Evolutionary conservation across 2,888 invertebrate species (phyloP).

Genomic region (Ctenicera cuprea): DNA sequence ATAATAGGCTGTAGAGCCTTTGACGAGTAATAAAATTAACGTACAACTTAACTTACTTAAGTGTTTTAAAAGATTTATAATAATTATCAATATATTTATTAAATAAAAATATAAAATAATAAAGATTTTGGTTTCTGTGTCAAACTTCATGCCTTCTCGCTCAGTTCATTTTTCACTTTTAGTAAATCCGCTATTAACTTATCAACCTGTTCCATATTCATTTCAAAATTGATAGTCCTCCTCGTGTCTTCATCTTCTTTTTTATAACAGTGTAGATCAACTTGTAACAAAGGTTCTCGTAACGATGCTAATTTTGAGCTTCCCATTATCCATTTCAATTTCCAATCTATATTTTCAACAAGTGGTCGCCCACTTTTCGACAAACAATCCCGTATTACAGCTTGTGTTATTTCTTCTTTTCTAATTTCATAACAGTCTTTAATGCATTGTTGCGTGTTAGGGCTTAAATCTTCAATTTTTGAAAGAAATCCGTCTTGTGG

Average conservation of each 20-base stretch:
- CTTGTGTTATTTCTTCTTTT: conserved; percentile 65
- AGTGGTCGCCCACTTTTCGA: conserved; percentile 68
- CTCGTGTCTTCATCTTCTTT: conserved; percentile 51
- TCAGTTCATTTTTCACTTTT: conserved; percentile 54
- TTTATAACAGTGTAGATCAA: conserved; percentile 70
- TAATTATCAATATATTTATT: too few species aligned
- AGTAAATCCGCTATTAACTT: conserved; percentile 63
- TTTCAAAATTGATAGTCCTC: conserved; percentile 67
- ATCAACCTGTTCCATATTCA: conserved; percentile 66
- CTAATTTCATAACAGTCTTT: conserved; percentile 66
- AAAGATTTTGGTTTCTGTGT: too few species aligned
- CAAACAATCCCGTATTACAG: conserved; percentile 63
- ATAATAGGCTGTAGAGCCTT: too few species aligned
- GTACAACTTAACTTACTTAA: too few species aligned
- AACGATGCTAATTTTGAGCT: conserved; percentile 73
- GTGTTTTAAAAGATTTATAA: too few species aligned
- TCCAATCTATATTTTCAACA: conserved; percentile 74
- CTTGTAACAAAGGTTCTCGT: conserved; percentile 72
- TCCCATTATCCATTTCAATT: conserved; percentile 75
- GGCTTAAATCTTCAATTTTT: conserved; percentile 56
- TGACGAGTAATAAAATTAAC: too few species aligned
- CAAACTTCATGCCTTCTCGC: neutral
- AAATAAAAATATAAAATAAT: too few species aligned
- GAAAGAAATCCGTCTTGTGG: conserved; percentile 45
- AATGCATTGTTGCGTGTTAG: conserved; percentile 52